Percentiles rank a stretch among this genome's conserved stretches.
phyloP scores from a whole-genome alignment of 2,113 vertebrate species.

The Larimichthys polyactis region DNA sequence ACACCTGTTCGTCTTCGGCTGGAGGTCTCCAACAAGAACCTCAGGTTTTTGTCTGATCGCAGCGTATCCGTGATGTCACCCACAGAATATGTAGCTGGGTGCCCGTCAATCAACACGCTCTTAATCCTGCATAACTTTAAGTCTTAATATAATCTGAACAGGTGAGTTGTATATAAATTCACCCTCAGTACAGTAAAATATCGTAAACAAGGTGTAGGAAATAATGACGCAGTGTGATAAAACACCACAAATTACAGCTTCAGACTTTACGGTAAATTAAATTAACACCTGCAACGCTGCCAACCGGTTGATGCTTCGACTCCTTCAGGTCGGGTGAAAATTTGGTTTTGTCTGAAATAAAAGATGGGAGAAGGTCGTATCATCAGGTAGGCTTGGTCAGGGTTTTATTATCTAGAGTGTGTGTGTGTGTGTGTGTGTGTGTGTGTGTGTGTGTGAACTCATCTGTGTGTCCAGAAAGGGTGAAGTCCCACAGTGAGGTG shows the following conservation, averaged over 20 bases:
- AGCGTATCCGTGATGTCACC: too few relatives aligned
- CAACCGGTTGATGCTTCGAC: neutral
- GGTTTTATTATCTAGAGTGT: slow-evolving; percentile 26
- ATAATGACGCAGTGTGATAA: neutral
- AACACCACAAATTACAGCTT: neutral
- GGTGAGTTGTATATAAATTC: too few relatives aligned
- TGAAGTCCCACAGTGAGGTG: slow-evolving; percentile 67
- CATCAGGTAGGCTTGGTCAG: slow-evolving; percentile 25
- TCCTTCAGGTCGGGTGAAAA: neutral
- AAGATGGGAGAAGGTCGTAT: slow-evolving; percentile 39
- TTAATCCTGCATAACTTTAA: too few relatives aligned
- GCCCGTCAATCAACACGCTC: too few relatives aligned
- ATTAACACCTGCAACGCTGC: neutral
- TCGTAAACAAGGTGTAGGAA: neutral
- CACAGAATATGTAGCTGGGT: too few relatives aligned
- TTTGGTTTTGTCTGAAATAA: slow-evolving; percentile 20
- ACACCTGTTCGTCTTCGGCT: neutral
- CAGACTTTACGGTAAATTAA: neutral
- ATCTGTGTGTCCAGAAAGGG: slow-evolving; percentile 41
- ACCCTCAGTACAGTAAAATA: neutral
- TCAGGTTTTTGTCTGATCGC: neutral
- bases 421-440: neutral
- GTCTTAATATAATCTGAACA: too few relatives aligned
- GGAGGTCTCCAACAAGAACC: neutral
- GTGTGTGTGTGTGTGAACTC: slow-evolving; percentile 14